Conservation (phyloP, 2,888 invertebrate species). For the Nymphalis urticae region DNA sequence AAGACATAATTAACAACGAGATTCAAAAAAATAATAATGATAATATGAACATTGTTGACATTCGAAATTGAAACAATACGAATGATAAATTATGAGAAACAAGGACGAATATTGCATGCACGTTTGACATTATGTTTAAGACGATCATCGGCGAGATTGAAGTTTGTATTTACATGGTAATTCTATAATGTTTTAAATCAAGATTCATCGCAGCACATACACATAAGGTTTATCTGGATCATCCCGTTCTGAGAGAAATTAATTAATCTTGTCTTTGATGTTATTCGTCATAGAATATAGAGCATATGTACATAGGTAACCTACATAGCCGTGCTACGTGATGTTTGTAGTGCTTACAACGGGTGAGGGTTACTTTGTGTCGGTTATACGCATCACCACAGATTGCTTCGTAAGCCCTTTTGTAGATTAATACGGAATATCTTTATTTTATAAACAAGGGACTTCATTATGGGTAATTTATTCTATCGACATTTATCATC, state of each 20-base stretch:
- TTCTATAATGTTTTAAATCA: background rate
- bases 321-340: background rate
- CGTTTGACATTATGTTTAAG: too few species aligned
- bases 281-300: constrained; percentile 3
- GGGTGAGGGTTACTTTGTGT: background rate
- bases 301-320: background rate
- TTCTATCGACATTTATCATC: too few species aligned
- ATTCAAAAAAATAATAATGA: too few species aligned
- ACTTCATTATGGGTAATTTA: too few species aligned
- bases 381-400: background rate
- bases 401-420: background rate
- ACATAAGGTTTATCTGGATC: background rate
- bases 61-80: too few species aligned
- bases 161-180: background rate
- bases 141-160: too few species aligned
- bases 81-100: too few species aligned
- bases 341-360: background rate
- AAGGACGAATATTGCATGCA: too few species aligned
- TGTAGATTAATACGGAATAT: background rate
- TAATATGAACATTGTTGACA: too few species aligned
- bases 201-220: background rate
- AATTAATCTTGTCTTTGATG: constrained; percentile 13
- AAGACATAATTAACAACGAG: too few species aligned
- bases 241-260: constrained; percentile 2
- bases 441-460: too few species aligned